Conservation (phyloP, 2,797 vertebrate genomes). For the Darevskia mixta region DNA sequence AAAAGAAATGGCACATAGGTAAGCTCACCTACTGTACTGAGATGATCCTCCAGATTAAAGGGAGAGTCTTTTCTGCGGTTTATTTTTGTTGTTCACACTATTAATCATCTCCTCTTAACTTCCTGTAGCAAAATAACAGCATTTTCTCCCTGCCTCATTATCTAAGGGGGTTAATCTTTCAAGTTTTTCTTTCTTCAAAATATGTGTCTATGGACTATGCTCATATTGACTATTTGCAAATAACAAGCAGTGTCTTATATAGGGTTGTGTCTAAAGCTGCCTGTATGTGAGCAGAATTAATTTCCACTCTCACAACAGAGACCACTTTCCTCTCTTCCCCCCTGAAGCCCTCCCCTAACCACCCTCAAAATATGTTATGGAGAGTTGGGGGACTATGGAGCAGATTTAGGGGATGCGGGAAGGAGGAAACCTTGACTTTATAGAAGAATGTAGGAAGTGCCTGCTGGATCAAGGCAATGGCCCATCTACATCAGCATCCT, state of each 20-base stretch:
- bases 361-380: too few relatives aligned
- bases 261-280: not conserved
- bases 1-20: not conserved
- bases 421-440: too few relatives aligned
- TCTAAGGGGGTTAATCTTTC: not conserved
- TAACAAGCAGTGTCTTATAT: rapidly evolving
- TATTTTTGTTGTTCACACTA: not conserved
- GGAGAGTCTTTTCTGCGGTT: not conserved
- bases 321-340: too few relatives aligned
- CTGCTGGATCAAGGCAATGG: not conserved
- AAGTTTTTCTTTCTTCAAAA: not conserved
- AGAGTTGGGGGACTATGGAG: too few relatives aligned
- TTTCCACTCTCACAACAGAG: not conserved
- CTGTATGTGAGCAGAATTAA: not conserved
- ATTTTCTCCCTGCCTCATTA: not conserved
- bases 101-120: not conserved
- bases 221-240: not conserved
- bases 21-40: constrained; percentile 7
- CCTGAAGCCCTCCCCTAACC: too few relatives aligned
- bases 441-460: not conserved
- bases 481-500: not conserved
- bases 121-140: not conserved
- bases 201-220: rapidly evolving
- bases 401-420: too few relatives aligned
- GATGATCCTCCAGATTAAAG: constrained; percentile 5